Evolutionary conservation across 2,113 vertebrate species (phyloP).

Genomic region (Erythrolamprus reginae): DNA sequence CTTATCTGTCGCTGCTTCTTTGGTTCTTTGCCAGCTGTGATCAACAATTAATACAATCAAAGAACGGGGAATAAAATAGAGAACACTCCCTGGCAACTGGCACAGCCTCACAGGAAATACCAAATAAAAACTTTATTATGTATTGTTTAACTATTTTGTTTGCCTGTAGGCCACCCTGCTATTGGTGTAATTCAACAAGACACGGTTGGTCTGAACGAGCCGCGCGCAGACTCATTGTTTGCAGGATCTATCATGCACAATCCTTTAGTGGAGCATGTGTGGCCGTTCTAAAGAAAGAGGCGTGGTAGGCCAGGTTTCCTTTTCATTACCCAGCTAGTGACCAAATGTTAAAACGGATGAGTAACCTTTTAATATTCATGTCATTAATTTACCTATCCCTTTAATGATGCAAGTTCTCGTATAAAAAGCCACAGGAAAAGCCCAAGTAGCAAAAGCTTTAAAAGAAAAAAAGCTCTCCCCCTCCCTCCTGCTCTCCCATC

Average conservation of each 20-base stretch:
- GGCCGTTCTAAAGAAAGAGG: slow-evolving; percentile 65
- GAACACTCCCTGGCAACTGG: slow-evolving; percentile 77
- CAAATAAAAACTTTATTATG: slow-evolving; percentile 80
- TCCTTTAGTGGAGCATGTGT: slow-evolving; percentile 69
- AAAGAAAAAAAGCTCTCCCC: neutral
- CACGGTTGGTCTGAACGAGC: slow-evolving; percentile 73
- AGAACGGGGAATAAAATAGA: slow-evolving; percentile 60
- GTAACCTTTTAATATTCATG: slow-evolving; percentile 81
- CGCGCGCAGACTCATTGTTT: slow-evolving; percentile 66
- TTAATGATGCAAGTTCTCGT: slow-evolving; percentile 63
- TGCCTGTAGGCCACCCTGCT: slow-evolving; percentile 74
- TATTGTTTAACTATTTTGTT: slow-evolving; percentile 79
- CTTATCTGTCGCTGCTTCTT: slow-evolving; percentile 74
- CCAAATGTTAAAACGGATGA: slow-evolving; percentile 76
- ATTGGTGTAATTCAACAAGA: slow-evolving; percentile 70
- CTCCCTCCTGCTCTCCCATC: slow-evolving; percentile 45
- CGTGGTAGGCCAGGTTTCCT: slow-evolving; percentile 71
- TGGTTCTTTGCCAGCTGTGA: slow-evolving; percentile 75
- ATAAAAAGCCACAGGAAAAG: slow-evolving; percentile 22
- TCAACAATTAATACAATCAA: slow-evolving; percentile 82
- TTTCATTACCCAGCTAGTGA: slow-evolving; percentile 80
- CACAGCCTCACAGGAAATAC: slow-evolving; percentile 80
- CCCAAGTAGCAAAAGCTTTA: neutral
- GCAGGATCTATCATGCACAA: slow-evolving; percentile 72
- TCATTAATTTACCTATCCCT: slow-evolving; percentile 74